phyloP scores from a whole-genome alignment of 2,113 vertebrate species.

The Colaptes auratus region DNA sequence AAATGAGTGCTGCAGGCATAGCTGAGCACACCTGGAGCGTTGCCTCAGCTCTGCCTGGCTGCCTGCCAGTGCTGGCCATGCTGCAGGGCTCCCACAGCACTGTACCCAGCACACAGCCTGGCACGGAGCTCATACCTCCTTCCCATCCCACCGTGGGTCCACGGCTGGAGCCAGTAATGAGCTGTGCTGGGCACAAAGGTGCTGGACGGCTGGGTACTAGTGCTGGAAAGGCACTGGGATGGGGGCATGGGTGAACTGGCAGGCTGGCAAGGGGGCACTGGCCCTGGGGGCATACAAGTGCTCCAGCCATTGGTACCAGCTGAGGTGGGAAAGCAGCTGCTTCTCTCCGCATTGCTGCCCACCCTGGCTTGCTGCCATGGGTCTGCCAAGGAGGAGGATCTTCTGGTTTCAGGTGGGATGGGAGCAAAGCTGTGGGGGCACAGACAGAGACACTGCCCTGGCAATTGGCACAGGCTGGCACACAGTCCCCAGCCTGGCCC shows the following conservation, averaged over 20 bases:
- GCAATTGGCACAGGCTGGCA: background rate
- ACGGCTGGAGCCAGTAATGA: background rate
- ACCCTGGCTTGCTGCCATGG: fast-evolving
- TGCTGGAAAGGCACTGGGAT: fast-evolving
- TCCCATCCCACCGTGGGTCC: fast-evolving
- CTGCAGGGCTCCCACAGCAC: background rate
- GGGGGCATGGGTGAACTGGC: background rate
- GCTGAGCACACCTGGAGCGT: background rate
- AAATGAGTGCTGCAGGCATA: background rate
- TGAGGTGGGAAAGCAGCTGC: background rate
- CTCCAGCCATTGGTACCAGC: background rate
- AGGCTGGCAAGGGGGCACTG: fast-evolving
- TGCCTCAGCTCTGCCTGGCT: background rate
- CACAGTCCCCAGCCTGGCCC: background rate
- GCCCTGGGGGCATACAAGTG: too few species aligned
- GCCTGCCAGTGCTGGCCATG: fast-evolving
- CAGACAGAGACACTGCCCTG: background rate
- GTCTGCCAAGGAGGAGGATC: background rate
- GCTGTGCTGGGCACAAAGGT: background rate
- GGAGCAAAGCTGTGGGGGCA: background rate
- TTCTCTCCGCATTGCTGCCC: background rate
- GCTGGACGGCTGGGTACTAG: background rate
- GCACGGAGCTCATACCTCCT: background rate
- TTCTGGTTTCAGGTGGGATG: fast-evolving
- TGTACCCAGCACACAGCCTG: background rate